Percentiles rank a stretch among this genome's conserved stretches.
phyloP scores from a whole-genome alignment of 2,113 vertebrate species.

The Ardeotis arabs region DNA sequence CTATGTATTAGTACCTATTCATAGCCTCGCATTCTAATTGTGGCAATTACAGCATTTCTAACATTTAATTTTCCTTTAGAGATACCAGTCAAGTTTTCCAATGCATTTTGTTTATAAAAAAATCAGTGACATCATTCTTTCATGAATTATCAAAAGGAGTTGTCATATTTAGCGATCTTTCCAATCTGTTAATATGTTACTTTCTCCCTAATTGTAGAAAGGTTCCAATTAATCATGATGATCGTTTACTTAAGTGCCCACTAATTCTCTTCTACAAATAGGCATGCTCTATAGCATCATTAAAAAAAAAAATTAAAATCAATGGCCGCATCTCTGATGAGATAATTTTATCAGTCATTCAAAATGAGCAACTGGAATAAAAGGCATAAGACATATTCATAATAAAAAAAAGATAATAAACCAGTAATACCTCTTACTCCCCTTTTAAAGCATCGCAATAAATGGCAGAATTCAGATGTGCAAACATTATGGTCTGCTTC shows the following conservation, averaged over 20 bases:
- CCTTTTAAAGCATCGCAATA: background rate
- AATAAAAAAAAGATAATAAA: background rate
- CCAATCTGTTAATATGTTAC: background rate
- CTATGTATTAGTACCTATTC: background rate
- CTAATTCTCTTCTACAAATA: slow-evolving; percentile 33
- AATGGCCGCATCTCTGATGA: background rate
- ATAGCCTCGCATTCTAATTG: background rate
- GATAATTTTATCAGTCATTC: slow-evolving; percentile 30
- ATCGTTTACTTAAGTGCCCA: slow-evolving; percentile 22
- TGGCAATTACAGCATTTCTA: background rate
- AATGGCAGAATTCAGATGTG: background rate
- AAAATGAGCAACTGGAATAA: background rate
- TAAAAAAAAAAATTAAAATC: background rate
- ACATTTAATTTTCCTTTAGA: background rate
- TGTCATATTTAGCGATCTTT: slow-evolving; percentile 8
- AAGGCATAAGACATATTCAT: background rate
- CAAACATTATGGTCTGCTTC: background rate
- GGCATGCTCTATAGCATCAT: background rate
- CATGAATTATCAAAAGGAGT: background rate
- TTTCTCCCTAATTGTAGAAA: background rate
- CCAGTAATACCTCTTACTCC: background rate
- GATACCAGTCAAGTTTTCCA: background rate
- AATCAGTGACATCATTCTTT: background rate
- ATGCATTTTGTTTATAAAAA: background rate
- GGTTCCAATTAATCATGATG: slow-evolving; percentile 14